Conservation (phyloP, 2,113 vertebrate species). For the Menidia beryllina region DNA sequence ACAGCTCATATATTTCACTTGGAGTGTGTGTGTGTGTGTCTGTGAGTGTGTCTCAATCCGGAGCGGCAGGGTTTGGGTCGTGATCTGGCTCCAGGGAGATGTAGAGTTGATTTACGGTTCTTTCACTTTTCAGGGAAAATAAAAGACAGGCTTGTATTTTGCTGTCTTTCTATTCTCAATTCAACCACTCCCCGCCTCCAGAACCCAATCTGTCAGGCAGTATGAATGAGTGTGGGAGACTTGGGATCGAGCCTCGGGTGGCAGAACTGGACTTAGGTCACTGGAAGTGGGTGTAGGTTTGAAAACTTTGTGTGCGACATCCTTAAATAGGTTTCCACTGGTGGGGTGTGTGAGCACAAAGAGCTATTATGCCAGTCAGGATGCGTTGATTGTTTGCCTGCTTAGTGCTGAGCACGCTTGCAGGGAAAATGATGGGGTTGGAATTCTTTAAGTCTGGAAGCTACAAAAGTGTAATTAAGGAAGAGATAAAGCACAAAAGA, state of each 20-base stretch:
- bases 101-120: conserved; percentile 57
- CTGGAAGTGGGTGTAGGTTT: conserved; percentile 43
- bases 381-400: conserved; percentile 61
- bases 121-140: conserved; percentile 60
- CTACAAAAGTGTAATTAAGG: conserved; percentile 52
- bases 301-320: conserved; percentile 28
- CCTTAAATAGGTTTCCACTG: conserved; percentile 36
- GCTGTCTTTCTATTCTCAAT: conserved; percentile 58
- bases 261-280: conserved; percentile 50
- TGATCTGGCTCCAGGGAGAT: conserved; percentile 58
- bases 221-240: conserved; percentile 59
- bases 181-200: conserved; percentile 53
- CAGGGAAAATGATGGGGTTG: conserved; percentile 51
- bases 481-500: conserved; percentile 52
- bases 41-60: conserved; percentile 10
- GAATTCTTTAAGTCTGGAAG: conserved; percentile 57
- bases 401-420: conserved; percentile 18
- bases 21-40: conserved; percentile 6
- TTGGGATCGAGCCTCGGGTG: conserved; percentile 26
- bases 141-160: conserved; percentile 62
- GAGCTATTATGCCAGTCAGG: conserved; percentile 60
- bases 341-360: conserved; percentile 47
- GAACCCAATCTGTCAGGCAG: conserved; percentile 58
- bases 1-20: not conserved
- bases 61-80: conserved; percentile 18